These are phyloP conservation scores for Eutrigla gurnardus DNA, from an alignment of 2,797 vertebrate genomes.

Conservation along the genomic window DNA sequence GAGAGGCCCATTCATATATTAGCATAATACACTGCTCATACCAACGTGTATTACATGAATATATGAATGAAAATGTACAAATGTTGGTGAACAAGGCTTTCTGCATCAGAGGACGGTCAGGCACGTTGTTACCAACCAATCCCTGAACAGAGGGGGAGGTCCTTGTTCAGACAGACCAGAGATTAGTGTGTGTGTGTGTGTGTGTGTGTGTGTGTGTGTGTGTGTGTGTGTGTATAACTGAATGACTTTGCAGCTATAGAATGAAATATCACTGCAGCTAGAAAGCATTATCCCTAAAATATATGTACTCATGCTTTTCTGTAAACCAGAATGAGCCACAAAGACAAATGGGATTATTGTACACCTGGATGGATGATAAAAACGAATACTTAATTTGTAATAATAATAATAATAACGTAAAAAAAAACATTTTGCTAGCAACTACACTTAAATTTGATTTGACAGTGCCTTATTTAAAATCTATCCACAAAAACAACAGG, in stretches of 20 bases:
- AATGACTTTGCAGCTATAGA: slow-evolving; percentile 55
- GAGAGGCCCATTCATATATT: slow-evolving; percentile 2
- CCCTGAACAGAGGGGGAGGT: slow-evolving; percentile 28
- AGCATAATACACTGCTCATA: slow-evolving; percentile 8
- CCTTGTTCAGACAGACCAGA: slow-evolving; percentile 6
- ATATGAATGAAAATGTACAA: slow-evolving; percentile 62
- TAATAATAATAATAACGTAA: too few species aligned
- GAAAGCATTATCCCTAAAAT: slow-evolving; percentile 8
- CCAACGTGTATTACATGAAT: slow-evolving; percentile 46
- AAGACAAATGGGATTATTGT: slow-evolving; percentile 3
- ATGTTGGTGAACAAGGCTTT: slow-evolving; percentile 10
- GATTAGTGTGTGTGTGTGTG: slow-evolving; percentile 17
- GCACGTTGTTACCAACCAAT: slow-evolving; percentile 37
- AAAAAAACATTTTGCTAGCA: background rate
- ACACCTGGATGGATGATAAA: background rate
- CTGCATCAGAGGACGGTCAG: slow-evolving; percentile 13
- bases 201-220: slow-evolving; percentile 15
- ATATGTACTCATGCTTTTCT: slow-evolving; percentile 11
- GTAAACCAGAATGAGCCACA: background rate
- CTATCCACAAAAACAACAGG: background rate
- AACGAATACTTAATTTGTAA: background rate
- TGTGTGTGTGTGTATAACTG: slow-evolving; percentile 18
- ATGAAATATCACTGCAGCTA: slow-evolving; percentile 33
- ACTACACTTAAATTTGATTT: background rate
- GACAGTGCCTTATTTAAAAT: background rate